Percentiles rank a stretch among this genome's conserved stretches.
These are phyloP conservation scores for Heteromormyrus szaboi DNA, from an alignment of 2,797 vertebrate species.

Conservation along the genomic window DNA sequence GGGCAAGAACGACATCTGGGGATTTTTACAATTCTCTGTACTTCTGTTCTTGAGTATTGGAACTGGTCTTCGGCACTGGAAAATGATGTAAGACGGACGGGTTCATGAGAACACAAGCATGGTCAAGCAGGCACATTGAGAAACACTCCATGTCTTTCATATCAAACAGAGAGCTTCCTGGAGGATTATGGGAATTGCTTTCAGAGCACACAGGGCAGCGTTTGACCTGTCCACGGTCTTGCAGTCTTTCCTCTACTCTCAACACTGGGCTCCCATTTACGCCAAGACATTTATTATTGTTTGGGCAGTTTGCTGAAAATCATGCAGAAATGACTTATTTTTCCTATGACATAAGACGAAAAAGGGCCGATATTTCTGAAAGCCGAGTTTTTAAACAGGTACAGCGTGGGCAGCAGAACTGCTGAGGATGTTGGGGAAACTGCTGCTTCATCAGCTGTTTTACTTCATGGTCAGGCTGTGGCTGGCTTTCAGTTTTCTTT, in stretches of 20 bases:
- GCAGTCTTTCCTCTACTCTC: background rate
- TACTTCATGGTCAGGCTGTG: background rate
- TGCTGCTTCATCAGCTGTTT: constrained; percentile 1
- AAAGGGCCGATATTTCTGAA: background rate
- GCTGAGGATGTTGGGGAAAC: background rate
- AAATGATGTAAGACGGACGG: background rate
- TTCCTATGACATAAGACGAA: background rate
- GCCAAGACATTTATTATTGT: background rate
- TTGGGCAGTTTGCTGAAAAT: background rate
- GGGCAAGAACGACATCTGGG: background rate
- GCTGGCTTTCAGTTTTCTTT: background rate
- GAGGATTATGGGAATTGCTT: background rate
- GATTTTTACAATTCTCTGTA: background rate
- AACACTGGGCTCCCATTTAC: background rate
- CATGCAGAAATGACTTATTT: background rate
- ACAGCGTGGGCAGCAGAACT: background rate
- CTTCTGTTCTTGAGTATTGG: background rate
- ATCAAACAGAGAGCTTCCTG: background rate
- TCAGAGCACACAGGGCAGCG: background rate
- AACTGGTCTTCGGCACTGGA: background rate
- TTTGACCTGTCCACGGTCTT: background rate
- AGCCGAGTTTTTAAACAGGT: background rate
- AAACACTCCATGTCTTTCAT: background rate
- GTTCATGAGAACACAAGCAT: background rate
- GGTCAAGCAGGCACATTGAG: background rate